A percentile compares a stretch with the other conserved stretches of the same genome.
These are phyloP conservation scores for Apteryx mantelli DNA, from an alignment of 2,113 vertebrate genomes.

Conservation along the genomic window DNA sequence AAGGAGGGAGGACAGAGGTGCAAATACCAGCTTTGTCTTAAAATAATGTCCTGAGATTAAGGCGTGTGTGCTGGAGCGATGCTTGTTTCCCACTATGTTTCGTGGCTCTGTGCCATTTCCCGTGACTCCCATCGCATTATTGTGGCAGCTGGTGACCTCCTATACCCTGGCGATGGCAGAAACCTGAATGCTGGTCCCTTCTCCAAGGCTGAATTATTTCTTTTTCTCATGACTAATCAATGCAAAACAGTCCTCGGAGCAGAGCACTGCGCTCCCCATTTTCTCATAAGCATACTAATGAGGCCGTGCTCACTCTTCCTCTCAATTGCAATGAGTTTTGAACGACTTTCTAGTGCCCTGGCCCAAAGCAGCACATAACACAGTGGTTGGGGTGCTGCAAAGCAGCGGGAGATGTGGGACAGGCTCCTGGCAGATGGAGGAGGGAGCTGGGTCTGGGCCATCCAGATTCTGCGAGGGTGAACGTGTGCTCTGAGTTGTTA, in stretches of 20 bases:
- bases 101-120: accelerated
- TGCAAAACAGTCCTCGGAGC: too few species aligned
- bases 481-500: too few species aligned
- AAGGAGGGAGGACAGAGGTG: background rate
- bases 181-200: background rate
- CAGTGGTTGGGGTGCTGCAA: background rate
- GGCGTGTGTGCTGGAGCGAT: background rate
- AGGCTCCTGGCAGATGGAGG: too few species aligned
- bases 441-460: too few species aligned
- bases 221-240: background rate
- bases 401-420: background rate
- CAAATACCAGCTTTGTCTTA: background rate
- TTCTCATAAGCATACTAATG: background rate
- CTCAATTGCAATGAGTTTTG: background rate
- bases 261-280: background rate
- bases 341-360: background rate
- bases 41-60: background rate
- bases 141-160: background rate
- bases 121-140: background rate
- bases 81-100: background rate
- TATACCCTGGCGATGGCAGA: background rate
- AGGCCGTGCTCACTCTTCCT: background rate
- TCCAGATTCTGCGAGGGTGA: too few species aligned
- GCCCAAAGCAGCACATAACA: background rate
- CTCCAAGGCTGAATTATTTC: background rate